Base-by-base conservation (phyloP, 2,113 vertebrate genomes). In the Acrocephalus arundinaceus region DNA sequence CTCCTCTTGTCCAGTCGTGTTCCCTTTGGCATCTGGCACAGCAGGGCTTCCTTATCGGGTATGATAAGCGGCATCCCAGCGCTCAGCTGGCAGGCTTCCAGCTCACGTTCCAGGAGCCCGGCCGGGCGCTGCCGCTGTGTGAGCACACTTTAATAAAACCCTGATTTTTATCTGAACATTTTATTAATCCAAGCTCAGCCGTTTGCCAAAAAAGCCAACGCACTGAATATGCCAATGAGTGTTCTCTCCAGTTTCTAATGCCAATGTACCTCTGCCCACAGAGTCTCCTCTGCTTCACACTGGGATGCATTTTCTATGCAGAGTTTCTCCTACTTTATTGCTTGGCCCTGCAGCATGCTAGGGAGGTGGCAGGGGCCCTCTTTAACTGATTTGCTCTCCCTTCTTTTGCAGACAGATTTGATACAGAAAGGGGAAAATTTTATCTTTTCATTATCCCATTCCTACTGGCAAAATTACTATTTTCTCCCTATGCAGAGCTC, bases 81-180 rank as follows among this genome's bases (percentile, higher is more conserved):
- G n/a, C 89, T 76, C 13, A 1, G 61, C 57, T 97, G 97, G 95
- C 96, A 90, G 41, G 13, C 41, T 90, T 85, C 93, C 97, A 97
- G 71, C 80, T 90, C 89, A 89, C 85, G 23, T 72, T 94, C 68
- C 59, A 27, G 37, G 70, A 89, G 68, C 41, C 2, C 1, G 24
- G 94, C 90, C 16, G 33, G 86, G 93, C 1, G 12, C 95, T 94
- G 96, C 91, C 1, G 37, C 86, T 85, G 35, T 35, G 57, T 74
- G 81, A 92, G 81, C 79, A 86, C 72, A 84, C 82, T 97, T 96
- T 90, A 87, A 94, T 92, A 96, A 95, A 91, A 93, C 45, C 95
- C 79, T 91, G 92, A 95, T 96, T 97, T 96, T 96, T 95, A 97
- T 97, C 91, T 97, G 87, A 89, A 95, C 94, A 81, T 97, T 95